These are phyloP conservation scores for Catharus fuscescens DNA, from an alignment of 2,113 vertebrate species.

Conservation along the genomic window DNA sequence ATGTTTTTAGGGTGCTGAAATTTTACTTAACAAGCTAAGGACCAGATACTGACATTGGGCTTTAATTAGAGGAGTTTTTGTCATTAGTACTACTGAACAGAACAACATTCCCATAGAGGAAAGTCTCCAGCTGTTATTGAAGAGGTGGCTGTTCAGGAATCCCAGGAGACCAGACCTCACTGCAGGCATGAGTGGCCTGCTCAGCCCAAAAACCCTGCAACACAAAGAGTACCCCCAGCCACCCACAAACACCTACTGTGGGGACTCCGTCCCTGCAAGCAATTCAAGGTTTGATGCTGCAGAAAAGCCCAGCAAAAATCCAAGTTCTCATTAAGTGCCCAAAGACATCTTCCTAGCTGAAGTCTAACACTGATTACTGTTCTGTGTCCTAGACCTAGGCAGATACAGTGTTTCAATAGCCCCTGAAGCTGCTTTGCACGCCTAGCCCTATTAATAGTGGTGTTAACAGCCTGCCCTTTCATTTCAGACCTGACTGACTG, in stretches of 20 bases:
- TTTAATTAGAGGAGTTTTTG: neutral
- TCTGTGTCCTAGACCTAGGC: neutral
- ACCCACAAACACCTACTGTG: rapidly evolving
- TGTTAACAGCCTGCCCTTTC: slow-evolving; percentile 7
- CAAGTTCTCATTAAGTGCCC: neutral
- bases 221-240: neutral
- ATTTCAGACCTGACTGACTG: neutral
- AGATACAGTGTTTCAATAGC: neutral
- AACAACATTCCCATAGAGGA: neutral
- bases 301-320: neutral
- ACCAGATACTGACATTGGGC: neutral
- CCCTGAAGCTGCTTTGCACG: neutral
- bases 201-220: neutral
- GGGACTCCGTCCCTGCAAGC: neutral
- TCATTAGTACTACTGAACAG: neutral
- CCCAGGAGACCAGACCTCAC: neutral
- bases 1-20: neutral
- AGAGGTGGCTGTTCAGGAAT: neutral
- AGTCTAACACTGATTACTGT: neutral
- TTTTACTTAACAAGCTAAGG: neutral
- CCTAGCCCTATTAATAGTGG: neutral
- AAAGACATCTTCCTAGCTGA: neutral
- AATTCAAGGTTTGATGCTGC: neutral
- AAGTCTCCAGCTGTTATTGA: neutral
- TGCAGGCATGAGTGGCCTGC: neutral